Conservation (phyloP, 2,888 invertebrate genomes). For the Hemaris fuciformis region DNA sequence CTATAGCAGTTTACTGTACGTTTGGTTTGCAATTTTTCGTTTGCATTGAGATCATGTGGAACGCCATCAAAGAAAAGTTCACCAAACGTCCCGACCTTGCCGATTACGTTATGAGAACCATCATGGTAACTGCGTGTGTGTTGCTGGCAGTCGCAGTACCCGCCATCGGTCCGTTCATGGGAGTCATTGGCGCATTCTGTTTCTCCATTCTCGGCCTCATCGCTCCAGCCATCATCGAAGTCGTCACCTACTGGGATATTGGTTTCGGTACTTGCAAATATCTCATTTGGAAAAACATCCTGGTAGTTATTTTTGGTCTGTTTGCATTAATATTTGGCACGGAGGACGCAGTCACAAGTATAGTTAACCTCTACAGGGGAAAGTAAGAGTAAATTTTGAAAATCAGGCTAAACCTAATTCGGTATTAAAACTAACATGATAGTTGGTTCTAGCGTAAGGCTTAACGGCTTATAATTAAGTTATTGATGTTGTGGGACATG, state of each 20-base stretch:
- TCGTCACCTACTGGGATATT: slow-evolving; percentile 92
- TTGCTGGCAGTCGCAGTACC: slow-evolving; percentile 92
- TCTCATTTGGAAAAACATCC: slow-evolving; percentile 89
- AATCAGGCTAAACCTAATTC: slow-evolving; percentile 23
- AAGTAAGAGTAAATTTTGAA: slow-evolving; percentile 8
- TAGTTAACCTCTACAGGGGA: slow-evolving; percentile 40
- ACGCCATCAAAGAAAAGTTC: slow-evolving; percentile 87
- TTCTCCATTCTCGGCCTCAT: slow-evolving; percentile 95
- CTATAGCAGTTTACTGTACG: slow-evolving; percentile 94
- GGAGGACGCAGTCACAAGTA: slow-evolving; percentile 58
- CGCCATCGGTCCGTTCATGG: slow-evolving; percentile 93
- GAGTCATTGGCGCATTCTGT: slow-evolving; percentile 95
- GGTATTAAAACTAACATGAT: slow-evolving; percentile 34
- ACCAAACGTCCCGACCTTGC: slow-evolving; percentile 85
- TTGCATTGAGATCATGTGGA: slow-evolving; percentile 96
- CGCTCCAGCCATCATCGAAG: slow-evolving; percentile 92
- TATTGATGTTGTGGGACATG: slow-evolving; percentile 16
- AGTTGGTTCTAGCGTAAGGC: slow-evolving; percentile 16
- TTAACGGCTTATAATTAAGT: slow-evolving; percentile 25
- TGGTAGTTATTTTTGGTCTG: slow-evolving; percentile 88
- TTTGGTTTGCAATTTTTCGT: slow-evolving; percentile 99
- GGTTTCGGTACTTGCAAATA: slow-evolving; percentile 88
- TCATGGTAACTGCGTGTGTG: slow-evolving; percentile 86
- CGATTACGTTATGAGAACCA: slow-evolving; percentile 88
- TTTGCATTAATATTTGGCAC: slow-evolving; percentile 91